Base-by-base conservation (phyloP, 2,113 vertebrate species). In the Jacana jacana region DNA sequence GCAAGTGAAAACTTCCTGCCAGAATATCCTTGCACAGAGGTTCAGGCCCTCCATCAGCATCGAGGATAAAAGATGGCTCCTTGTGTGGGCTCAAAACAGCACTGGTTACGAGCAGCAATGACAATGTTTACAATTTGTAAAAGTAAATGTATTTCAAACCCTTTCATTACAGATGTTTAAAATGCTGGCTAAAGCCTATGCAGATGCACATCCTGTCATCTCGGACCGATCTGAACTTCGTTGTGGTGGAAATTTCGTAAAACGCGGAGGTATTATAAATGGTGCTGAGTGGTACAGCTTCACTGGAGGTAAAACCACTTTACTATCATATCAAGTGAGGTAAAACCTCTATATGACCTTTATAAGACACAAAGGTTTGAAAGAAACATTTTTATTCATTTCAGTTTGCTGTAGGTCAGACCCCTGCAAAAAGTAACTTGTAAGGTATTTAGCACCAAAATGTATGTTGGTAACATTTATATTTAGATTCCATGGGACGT, bases 221-320 rank as follows among this genome's bases (percentile, higher is more conserved):
- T 98, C 99, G 0, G 98, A 99, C 96, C 98, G 97, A 35, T 98
- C 99, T 4, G 99, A 99, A 20, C 97, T 98, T 15, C 97, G 99
- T 78, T 99, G 99, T 22, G 99, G 99, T 24, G 98, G 99, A 89
- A 98, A 98, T 88, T 99, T 99, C 96, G 98, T 98, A 73, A 98
- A 96, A 49, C 98, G 94, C 0, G 98, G 99, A 51, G 98, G 99
- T 94, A 98, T 99, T 97, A 99, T 99, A 96, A 99, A 99, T 17
- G 99, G 99, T 42, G 99, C 99, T 1, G 97, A 98, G 96, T 99
- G 99, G 99, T 99, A 99, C 98, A 99, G 99, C 97, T 99, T 99
- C 96, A 98, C 99, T 57, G 99, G 99, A 97, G 99, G 99, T 99
- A 97, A 97, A 96, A 98, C 86, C 71, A 65, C 48, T 91, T 95